Percentiles rank a stretch among this genome's conserved stretches.
phyloP scores from a whole-genome alignment of 2,797 vertebrate genomes.

The Merluccius polli region DNA sequence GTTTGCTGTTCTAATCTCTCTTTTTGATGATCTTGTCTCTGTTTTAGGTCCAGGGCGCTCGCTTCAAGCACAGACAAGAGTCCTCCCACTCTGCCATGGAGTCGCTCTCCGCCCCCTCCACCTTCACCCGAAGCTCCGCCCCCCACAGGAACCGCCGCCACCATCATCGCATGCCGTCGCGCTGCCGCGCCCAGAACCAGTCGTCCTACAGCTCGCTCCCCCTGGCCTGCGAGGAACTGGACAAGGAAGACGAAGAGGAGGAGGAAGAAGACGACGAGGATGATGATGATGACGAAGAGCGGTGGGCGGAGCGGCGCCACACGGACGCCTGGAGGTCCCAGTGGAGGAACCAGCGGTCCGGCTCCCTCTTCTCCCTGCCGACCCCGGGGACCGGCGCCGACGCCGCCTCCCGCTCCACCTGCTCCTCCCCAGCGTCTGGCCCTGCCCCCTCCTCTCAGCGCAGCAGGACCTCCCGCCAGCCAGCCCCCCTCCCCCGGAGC shows the following conservation, averaged over 20 bases:
- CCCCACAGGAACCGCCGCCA: conserved; percentile 56
- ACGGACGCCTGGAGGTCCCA: conserved; percentile 43
- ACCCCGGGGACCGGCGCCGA: conserved; percentile 54
- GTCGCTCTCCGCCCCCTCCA: conserved; percentile 45
- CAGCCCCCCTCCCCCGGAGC: conserved; percentile 40
- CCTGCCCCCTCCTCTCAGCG: conserved; percentile 31
- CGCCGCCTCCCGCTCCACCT: conserved; percentile 58
- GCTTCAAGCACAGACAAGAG: conserved; percentile 60
- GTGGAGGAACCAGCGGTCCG: conserved; percentile 73
- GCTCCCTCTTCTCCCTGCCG: conserved; percentile 84
- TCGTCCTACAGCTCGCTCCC: conserved; percentile 50
- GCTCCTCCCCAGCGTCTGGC: conserved; percentile 52
- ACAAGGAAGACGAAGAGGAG: conserved; percentile 32
- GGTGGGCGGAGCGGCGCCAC: conserved; percentile 38
- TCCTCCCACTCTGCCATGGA: conserved; percentile 33
- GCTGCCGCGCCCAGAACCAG: conserved; percentile 49
- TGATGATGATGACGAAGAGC: conserved; percentile 21
- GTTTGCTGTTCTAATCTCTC: not conserved
- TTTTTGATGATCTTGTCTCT: not conserved
- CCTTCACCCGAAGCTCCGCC: conserved; percentile 41
- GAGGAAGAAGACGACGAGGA: conserved; percentile 31
- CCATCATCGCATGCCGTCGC: conserved; percentile 46
- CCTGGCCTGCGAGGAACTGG: conserved; percentile 45
- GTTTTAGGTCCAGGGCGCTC: conserved; percentile 58
- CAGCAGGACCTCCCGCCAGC: conserved; percentile 20